Conservation (phyloP, 2,113 vertebrate species). For the Tinamus guttatus region DNA sequence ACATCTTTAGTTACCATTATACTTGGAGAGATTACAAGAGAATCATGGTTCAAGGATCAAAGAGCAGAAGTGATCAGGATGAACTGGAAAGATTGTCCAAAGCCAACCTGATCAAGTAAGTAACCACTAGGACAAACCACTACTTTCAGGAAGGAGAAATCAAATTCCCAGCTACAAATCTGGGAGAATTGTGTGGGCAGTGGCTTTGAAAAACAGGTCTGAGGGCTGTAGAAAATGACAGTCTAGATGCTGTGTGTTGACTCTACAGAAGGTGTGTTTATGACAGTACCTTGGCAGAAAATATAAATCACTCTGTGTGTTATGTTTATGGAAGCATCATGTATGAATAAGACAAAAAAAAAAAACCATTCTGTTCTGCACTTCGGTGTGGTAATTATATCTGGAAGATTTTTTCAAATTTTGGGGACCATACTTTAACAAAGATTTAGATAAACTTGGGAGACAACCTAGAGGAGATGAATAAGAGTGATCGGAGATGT, state of each 20-base stretch:
- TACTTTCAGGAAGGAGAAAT: background rate
- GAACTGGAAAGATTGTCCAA: background rate
- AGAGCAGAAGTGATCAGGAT: background rate
- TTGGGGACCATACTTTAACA: background rate
- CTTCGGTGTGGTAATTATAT: background rate
- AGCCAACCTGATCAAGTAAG: background rate
- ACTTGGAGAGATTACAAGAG: background rate
- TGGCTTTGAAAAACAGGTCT: background rate
- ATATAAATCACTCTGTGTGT: background rate
- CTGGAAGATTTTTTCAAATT: background rate
- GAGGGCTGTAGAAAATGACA: background rate
- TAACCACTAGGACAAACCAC: background rate
- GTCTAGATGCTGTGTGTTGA: background rate
- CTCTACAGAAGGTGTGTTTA: background rate
- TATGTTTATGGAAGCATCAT: background rate
- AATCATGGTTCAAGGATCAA: conserved; percentile 13
- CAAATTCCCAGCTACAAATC: background rate
- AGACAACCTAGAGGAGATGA: background rate
- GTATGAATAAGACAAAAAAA: background rate
- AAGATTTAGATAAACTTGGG: background rate
- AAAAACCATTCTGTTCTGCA: background rate
- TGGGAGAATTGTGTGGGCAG: background rate
- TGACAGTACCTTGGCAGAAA: background rate
- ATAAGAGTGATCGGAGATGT: background rate
- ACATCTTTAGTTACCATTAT: conserved; percentile 36